A percentile compares a stretch with the other conserved stretches of the same genome.
phyloP scores from a whole-genome alignment of 1,140 invertebrate genomes.

The Ips typographus region DNA sequence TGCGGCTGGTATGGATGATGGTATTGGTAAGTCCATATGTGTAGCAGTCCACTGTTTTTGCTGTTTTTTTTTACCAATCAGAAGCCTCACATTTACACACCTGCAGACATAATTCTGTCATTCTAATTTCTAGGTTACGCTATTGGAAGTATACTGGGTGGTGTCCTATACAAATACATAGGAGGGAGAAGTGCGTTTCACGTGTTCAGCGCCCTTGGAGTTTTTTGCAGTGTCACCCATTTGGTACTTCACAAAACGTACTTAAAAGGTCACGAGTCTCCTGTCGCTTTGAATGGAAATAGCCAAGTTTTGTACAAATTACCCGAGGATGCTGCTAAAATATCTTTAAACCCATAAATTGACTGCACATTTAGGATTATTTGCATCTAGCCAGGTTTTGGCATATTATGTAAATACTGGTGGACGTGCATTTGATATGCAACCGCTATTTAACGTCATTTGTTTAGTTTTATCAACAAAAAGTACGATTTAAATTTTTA shows the following conservation, averaged over 20 bases:
- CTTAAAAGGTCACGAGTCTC: constrained; percentile 47
- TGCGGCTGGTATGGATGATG: constrained; percentile 80
- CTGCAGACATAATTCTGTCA: neutral
- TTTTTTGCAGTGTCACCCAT: constrained; percentile 58
- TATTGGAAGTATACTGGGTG: constrained; percentile 63
- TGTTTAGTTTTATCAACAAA: no score
- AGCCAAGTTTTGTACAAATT: constrained; percentile 50
- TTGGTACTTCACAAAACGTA: constrained; percentile 53
- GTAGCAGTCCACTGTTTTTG: neutral
- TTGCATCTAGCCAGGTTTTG: no score
- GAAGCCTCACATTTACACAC: no score
- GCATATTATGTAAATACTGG: no score
- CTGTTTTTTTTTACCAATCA: neutral
- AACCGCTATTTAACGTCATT: no score
- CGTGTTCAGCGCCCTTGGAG: constrained; percentile 57
- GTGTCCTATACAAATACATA: constrained; percentile 59
- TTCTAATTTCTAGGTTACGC: constrained; percentile 56
- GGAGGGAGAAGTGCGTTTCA: constrained; percentile 59
- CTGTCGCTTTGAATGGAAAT: constrained; percentile 13
- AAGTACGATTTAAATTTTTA: no score
- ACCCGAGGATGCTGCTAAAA: constrained; percentile 49
- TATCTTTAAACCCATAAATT: constrained; percentile 7
- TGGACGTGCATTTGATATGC: no score
- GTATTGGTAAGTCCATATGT: constrained; percentile 60
- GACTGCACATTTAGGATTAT: no score